These are phyloP conservation scores for Hydra vulgaris DNA, from an alignment of 30 jellyfish, hydroid and myxozoan genomes.

Conservation along the genomic window DNA sequence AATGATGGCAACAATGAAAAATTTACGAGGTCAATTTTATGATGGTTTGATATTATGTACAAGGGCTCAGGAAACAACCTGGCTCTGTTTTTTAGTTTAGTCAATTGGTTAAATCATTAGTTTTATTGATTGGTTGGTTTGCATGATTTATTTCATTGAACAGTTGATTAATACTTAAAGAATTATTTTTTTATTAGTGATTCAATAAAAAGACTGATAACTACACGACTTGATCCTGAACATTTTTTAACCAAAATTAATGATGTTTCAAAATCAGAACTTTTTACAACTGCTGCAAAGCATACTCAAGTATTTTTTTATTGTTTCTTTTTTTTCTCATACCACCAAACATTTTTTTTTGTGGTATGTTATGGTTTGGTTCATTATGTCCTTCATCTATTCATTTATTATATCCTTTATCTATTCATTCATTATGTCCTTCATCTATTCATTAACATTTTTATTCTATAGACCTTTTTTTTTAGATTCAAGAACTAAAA, in stretches of 20 bases:
- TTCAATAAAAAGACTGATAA: conserved; percentile 64
- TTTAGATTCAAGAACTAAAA: conserved; percentile 47
- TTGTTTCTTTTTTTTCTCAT: not conserved
- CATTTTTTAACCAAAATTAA: conserved; percentile 80
- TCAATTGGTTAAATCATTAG: no score
- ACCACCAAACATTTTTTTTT: no score
- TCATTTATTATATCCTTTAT: no score
- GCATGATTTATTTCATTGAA: no score
- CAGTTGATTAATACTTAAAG: no score
- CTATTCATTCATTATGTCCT: no score
- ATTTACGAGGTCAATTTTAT: conserved; percentile 61
- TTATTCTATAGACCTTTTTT: not conserved
- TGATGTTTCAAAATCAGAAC: conserved; percentile 75
- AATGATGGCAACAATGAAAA: conserved; percentile 69
- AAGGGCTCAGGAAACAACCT: not conserved
- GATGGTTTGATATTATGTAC: not conserved
- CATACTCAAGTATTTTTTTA: conserved; percentile 61
- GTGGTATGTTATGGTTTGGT: no score
- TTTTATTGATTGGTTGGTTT: no score
- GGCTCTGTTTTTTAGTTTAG: not conserved
- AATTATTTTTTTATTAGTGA: conserved; percentile 38
- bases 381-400: no score
- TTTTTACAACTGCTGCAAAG: conserved; percentile 72
- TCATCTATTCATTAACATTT: no score
- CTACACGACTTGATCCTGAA: conserved; percentile 85